phyloP scores from a whole-genome alignment of 2,797 vertebrate species.

The Sebastes itinus region DNA sequence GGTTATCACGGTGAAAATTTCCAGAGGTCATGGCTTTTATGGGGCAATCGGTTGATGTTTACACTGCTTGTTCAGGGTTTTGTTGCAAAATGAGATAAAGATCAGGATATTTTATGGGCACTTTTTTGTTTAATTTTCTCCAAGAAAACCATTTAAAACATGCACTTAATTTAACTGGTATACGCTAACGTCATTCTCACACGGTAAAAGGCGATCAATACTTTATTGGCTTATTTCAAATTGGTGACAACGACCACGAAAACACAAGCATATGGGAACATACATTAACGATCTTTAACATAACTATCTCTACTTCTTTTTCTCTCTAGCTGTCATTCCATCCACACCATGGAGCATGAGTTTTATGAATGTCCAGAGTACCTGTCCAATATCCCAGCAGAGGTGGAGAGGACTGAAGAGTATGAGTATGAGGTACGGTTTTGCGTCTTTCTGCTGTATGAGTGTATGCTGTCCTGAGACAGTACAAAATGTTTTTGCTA shows the following conservation, averaged over 20 bases:
- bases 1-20: conserved; percentile 40
- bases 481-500: not conserved
- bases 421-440: conserved; percentile 93
- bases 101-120: not conserved
- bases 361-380: conserved; percentile 96
- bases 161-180: not conserved
- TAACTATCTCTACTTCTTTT: not conserved
- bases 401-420: conserved; percentile 90
- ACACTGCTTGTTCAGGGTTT: conserved; percentile 3
- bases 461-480: not conserved
- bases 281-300: not conserved
- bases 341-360: conserved; percentile 93
- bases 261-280: not conserved
- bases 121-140: not conserved
- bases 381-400: conserved; percentile 87
- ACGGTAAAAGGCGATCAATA: not conserved
- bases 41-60: conserved; percentile 1
- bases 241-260: not conserved
- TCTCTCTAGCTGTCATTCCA: conserved; percentile 90
- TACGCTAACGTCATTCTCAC: not conserved
- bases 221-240: not conserved
- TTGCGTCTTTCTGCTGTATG: not conserved
- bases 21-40: conserved; percentile 44
- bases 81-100: conserved; percentile 5
- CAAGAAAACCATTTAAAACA: not conserved